Conservation (phyloP, 2,113 vertebrate species). For the Stegastes partitus region DNA sequence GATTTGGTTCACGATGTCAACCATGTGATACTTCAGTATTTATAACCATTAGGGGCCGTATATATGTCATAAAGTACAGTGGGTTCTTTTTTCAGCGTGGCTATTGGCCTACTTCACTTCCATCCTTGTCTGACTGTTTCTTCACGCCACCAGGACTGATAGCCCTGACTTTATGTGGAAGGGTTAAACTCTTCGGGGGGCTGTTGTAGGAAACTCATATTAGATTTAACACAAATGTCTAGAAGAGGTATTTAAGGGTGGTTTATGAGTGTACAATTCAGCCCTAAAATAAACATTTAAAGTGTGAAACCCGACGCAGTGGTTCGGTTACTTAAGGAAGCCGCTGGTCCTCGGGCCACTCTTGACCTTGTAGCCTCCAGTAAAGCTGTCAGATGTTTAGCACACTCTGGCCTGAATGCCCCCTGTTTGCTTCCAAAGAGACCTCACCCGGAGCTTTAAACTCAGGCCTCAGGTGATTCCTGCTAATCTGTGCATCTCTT, state of each 20-base stretch:
- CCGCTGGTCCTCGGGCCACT: background rate
- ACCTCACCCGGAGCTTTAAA: slow-evolving; percentile 37
- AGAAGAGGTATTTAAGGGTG: background rate
- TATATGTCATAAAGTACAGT: slow-evolving; percentile 74
- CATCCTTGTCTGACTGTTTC: slow-evolving; percentile 65
- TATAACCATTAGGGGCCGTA: slow-evolving; percentile 81
- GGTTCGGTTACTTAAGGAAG: slow-evolving; percentile 1
- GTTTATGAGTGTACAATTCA: background rate
- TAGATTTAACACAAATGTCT: background rate
- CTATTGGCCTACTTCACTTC: slow-evolving; percentile 78
- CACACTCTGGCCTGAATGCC: slow-evolving; percentile 13
- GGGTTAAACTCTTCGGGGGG: slow-evolving; percentile 30
- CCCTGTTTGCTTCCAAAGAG: slow-evolving; percentile 47
- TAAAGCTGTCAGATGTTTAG: slow-evolving; percentile 21
- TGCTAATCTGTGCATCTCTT: slow-evolving; percentile 11
- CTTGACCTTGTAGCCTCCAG: slow-evolving; percentile 5
- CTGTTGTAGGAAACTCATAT: background rate
- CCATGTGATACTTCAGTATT: slow-evolving; percentile 79
- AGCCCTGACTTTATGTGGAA: slow-evolving; percentile 47
- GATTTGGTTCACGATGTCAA: slow-evolving; percentile 80
- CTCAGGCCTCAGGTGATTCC: slow-evolving; percentile 32
- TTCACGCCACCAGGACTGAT: slow-evolving; percentile 34
- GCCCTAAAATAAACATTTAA: background rate
- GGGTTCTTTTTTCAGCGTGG: slow-evolving; percentile 74
- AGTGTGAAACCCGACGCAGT: background rate